A percentile compares a stretch with the other conserved stretches of the same genome.
phyloP scores from a whole-genome alignment of 2,888 invertebrate species.

The Pyrochroa serraticornis region DNA sequence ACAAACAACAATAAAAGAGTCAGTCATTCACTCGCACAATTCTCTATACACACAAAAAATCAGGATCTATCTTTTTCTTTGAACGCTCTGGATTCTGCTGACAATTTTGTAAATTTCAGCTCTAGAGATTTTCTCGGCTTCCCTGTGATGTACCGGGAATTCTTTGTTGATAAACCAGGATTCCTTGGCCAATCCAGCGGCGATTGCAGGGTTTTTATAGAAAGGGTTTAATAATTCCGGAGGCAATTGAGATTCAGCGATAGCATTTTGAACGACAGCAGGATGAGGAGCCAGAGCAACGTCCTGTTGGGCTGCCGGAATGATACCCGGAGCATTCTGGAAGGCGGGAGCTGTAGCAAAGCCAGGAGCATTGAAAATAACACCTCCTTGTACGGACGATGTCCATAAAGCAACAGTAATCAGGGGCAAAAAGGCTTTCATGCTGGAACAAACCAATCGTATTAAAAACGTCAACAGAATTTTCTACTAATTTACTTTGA shows the following conservation, averaged over 20 bases:
- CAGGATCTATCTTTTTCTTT: not conserved
- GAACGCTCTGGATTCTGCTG: constrained; percentile 57
- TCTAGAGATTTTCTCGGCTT: constrained; percentile 81
- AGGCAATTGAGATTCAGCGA: constrained; percentile 75
- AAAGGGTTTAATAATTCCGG: constrained; percentile 72
- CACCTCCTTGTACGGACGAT: constrained; percentile 17
- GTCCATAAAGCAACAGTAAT: constrained; percentile 19
- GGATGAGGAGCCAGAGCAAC: constrained; percentile 64
- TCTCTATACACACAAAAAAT: not conserved
- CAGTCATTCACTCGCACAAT: not conserved
- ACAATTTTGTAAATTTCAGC: constrained; percentile 77
- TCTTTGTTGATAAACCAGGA: constrained; percentile 81
- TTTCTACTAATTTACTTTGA: too few relatives aligned
- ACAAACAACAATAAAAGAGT: not conserved
- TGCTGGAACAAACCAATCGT: constrained; percentile 9
- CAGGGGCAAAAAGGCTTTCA: constrained; percentile 27
- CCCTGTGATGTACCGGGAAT: constrained; percentile 77
- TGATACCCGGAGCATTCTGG: constrained; percentile 28
- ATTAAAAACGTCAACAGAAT: too few relatives aligned
- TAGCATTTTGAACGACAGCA: constrained; percentile 74
- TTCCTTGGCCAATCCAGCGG: constrained; percentile 75
- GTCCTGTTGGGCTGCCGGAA: constrained; percentile 33
- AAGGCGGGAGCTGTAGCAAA: constrained; percentile 24
- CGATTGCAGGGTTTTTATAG: constrained; percentile 78
- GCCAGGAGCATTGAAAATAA: constrained; percentile 7